A percentile compares a stretch with the other conserved stretches of the same genome.
Conservation (phyloP, 2,888 invertebrate genomes). For the Oxycera nigricornis region DNA sequence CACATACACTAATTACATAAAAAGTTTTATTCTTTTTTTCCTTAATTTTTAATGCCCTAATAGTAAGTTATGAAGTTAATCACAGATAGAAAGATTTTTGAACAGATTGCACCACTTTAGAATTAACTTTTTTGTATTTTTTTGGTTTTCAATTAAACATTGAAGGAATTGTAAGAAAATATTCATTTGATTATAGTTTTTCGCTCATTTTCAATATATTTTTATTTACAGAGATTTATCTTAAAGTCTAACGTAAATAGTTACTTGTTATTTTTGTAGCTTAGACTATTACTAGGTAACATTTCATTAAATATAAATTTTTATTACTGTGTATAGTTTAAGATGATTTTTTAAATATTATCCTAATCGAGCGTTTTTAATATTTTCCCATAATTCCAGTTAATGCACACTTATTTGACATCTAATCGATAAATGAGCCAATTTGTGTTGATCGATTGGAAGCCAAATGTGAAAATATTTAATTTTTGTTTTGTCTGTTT, state of each 20-base stretch:
- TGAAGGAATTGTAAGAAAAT: conserved; percentile 29
- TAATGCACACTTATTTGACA: conserved; percentile 32
- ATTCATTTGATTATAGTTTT: background rate
- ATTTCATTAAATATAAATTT: no score
- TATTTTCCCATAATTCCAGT: conserved; percentile 29
- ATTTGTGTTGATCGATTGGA: conserved; percentile 34
- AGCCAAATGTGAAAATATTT: conserved; percentile 36
- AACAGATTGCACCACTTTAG: conserved; percentile 37
- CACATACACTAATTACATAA: no score
- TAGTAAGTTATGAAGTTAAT: conserved; percentile 21
- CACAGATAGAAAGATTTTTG: conserved; percentile 37
- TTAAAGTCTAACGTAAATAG: no score
- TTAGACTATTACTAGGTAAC: no score
- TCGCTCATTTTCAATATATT: no score
- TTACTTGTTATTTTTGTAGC: no score
- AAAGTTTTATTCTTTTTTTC: no score
- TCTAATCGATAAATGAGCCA: conserved; percentile 39
- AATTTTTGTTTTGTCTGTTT: background rate
- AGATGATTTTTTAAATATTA: background rate
- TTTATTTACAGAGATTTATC: background rate
- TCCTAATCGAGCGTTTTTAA: background rate
- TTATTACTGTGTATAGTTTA: background rate
- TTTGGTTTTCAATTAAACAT: conserved; percentile 8
- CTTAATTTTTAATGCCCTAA: no score
- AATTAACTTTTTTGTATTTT: conserved; percentile 23